Base-by-base conservation (phyloP, 2,888 invertebrate species). In the Lithodes maja region DNA sequence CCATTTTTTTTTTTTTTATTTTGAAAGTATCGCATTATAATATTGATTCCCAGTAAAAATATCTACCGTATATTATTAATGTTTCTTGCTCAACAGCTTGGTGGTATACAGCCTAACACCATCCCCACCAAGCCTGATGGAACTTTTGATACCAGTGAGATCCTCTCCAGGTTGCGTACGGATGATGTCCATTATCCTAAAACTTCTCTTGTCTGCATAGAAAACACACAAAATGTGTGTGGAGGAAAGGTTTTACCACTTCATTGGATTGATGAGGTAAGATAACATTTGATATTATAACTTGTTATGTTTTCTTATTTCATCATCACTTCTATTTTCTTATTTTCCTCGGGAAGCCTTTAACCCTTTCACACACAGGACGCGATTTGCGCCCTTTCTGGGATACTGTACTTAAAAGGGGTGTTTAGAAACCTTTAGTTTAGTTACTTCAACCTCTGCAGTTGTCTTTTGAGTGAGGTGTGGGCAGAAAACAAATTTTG, bases 161-260 rank as follows among this genome's bases (percentile, higher is more conserved):
- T 94, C 5, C 92, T 92, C 78, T 90, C 91, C 2, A 93, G 93
- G 85, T 93, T 93, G 17, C 92, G 93, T 53, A 82, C 86, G 50
- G 92, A 93, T 71, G 94, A 94, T 90, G 92, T 92, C 12, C 94
- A 95, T 91, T 93, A 93, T 84, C 94, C 94, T 0, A 88, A 89
- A 75, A 94, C 94, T 0, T 92, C 92, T 55, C 92, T 94, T 3
- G 93, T 95, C 49, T 94, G 94, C 92, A 91, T 94, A 53, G 95
- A 95, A 92, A 95, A 94, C 92, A 94, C 94, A 3, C 94, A 95
- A 90, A 94, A 94, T 92, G 93, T 93, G 77, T 94, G 94, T 92
- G 94, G 94, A 12, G 95, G 95, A 49, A 94, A 93, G 91, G 94
- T 94, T 33, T 90, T 95, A 7, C 93, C 94, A 5, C 15, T 94